Base-by-base conservation (phyloP, 2,888 invertebrate genomes). In the Villa cingulata region DNA sequence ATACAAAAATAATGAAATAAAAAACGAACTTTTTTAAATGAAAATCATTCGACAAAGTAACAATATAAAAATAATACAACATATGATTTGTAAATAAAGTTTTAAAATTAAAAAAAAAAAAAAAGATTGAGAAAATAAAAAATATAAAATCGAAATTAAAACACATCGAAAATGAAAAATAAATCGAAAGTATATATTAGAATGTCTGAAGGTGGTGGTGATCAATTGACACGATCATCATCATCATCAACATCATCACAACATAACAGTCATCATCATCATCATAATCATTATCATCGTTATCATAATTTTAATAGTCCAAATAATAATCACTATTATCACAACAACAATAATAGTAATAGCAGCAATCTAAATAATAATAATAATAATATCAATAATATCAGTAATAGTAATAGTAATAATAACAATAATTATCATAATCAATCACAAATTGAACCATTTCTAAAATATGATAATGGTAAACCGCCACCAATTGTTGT, bases 401-500 rank as follows among this genome's bases (percentile, higher is more conserved):
- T 3, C 4, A 12, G 12, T 12, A 32, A 3, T 32, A 32, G 29
- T 32, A 32, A 32, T 32, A 32, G 12, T 12, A 32, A 32, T 29
- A 29, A 29, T 29, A 29, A 29, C 12, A 32, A 32, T 32, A 32
- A 5, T 32, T 12, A 38, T 19, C 7, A 18, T 38, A 18, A 19
- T 19, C 38, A 38, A 18, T 14, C 32, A 27, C 19, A 36, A 16
- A 27, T 48, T 46, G 65, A 68, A 54, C 63, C 68, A 57, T 69
- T 68, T 52, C 56, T 69, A 48, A 62, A 66, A 42, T 69, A 69
- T 55, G 65, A 64, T 48, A 61, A 56, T 46, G 63, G 64, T n/a
- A 62, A 63, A 51, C 64, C 62, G 29, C 67, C 68, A 49, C 67
- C 67, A 37, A 64, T 68, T 56, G 67, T 69, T 55, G 68, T 68